Evolutionary conservation across 92 coral and sea anemone genomes (phyloP), one percentile per base, ranked within the genome.

Genomic region (Phenganax stokvisi): DNA sequence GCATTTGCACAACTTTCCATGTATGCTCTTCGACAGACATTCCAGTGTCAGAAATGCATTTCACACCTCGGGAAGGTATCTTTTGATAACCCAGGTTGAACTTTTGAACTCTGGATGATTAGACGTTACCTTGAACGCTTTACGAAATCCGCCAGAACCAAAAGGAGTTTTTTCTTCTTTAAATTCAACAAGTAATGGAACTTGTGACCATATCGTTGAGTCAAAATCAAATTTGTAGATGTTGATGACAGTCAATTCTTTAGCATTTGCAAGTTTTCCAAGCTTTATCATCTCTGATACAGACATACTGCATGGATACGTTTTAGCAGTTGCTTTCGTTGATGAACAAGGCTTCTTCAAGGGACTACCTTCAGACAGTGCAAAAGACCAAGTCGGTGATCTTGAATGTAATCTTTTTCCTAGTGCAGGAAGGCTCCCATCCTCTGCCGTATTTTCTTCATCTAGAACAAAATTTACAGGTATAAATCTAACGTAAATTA

Each of bases 1-100:
- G 93, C 89, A 90, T 85, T 20, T 90, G 90, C 57, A 90, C 89
- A 57, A 83, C 82, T 60, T 87, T 90, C 27, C 73, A 56, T 0
- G 87, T 87, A 63, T 90, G 89, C 17, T 84, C 80, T 80, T 90
- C 84, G 30, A 67, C 67, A 1, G 77, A 56, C 57, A 67, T 83
- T 20, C 83, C 83, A 12, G 82, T 60, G 10, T 79, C 67, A 1
- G 3, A 10, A 31, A 89, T 87, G 9, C 60, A 61, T 8, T 85
- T 53, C 54, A 59, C 52, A 31, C 57, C 20, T 47, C 69, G 37
- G 87, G 82, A 17, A 90, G 72, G 74, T 85, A 87, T 13, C 76
- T 79, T 15, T 90, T 90, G 30, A 90, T 84, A 0, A 87, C 89
- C 90, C 90, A 90, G 0, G 89, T 83, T 6, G 68, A 31, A 9